Percentiles rank a stretch among this genome's conserved stretches.
phyloP scores from a whole-genome alignment of 2,797 vertebrate genomes.

The Cyprinodon diabolis region DNA sequence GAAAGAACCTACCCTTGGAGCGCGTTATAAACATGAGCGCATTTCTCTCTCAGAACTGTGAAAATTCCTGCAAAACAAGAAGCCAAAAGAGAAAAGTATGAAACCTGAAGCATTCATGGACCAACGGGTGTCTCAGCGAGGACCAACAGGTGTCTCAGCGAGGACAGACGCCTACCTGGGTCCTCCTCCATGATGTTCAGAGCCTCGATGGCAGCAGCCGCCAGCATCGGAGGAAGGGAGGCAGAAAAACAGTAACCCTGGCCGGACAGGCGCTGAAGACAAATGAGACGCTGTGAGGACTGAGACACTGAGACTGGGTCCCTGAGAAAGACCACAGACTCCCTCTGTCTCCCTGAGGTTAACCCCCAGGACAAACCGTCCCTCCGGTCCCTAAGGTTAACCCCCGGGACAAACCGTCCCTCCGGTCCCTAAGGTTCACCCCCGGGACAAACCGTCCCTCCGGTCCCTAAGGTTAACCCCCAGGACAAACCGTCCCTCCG shows the following conservation, averaged over 20 bases:
- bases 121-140: too few species aligned
- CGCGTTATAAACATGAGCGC: constrained; percentile 84
- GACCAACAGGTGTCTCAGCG: not conserved
- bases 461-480: too few species aligned
- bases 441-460: too few species aligned
- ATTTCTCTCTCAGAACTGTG: constrained; percentile 85
- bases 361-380: too few species aligned
- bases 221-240: constrained; percentile 92
- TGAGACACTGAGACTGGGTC: too few species aligned
- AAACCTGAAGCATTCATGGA: not conserved
- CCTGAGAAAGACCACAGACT: too few species aligned
- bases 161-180: constrained; percentile 82
- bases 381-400: too few species aligned
- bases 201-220: constrained; percentile 93
- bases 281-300: not conserved
- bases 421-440: too few species aligned
- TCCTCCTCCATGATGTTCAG: constrained; percentile 97
- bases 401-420: too few species aligned
- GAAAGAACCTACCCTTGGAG: constrained; percentile 86
- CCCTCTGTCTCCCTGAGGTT: too few species aligned
- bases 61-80: constrained; percentile 86
- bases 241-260: constrained; percentile 99
- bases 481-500: too few species aligned
- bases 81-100: not conserved
- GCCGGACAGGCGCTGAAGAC: constrained; percentile 88